phyloP scores from a whole-genome alignment of 2,113 vertebrate genomes.

The Zosterops borbonicus region DNA sequence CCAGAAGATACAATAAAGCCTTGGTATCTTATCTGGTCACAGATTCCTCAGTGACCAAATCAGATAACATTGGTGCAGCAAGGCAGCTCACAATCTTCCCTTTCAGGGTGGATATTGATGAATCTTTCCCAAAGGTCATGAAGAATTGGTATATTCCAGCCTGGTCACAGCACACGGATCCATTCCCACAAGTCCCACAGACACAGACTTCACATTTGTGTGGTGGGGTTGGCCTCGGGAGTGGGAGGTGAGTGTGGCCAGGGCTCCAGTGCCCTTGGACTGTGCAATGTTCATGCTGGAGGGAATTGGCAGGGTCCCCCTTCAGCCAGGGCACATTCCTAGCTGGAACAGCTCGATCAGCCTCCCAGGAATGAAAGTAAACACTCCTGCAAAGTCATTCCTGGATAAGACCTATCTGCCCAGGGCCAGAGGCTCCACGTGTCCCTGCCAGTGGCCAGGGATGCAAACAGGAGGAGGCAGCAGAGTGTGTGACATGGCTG shows the following conservation, averaged over 20 bases:
- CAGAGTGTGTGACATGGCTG: background rate
- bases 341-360: background rate
- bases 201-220: fast-evolving
- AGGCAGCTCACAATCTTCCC: background rate
- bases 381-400: slow-evolving; percentile 10
- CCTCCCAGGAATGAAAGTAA: slow-evolving; percentile 15
- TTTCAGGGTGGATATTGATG: background rate
- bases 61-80: slow-evolving; percentile 51
- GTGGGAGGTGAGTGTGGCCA: fast-evolving
- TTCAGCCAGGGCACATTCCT: background rate
- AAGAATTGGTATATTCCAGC: background rate
- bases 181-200: fast-evolving
- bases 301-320: background rate
- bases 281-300: background rate
- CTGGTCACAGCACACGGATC: fast-evolving
- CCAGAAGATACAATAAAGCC: slow-evolving; percentile 53
- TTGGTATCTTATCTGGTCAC: slow-evolving; percentile 55
- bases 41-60: slow-evolving; percentile 39
- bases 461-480: background rate
- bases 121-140: background rate
- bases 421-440: background rate
- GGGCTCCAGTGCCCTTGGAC: background rate
- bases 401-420: background rate
- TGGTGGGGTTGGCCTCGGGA: fast-evolving
- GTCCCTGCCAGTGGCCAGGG: background rate